Conservation (phyloP, 2,888 invertebrate genomes). For the Smittia aterrima region DNA sequence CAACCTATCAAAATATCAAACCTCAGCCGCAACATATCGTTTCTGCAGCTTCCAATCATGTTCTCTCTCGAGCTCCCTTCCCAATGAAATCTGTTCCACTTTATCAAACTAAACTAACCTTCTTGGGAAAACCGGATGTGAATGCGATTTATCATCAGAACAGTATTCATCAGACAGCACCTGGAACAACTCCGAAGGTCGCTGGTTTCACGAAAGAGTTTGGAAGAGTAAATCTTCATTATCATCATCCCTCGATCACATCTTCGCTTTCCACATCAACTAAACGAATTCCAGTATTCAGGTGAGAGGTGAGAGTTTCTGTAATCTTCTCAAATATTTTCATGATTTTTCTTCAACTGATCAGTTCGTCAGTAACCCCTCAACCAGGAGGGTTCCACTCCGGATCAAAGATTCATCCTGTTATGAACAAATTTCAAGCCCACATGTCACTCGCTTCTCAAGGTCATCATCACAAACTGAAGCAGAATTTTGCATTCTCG, state of each 20-base stretch:
- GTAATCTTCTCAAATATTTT: neutral
- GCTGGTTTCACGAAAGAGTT: slow-evolving; percentile 37
- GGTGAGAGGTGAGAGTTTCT: slow-evolving; percentile 21
- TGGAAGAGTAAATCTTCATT: slow-evolving; percentile 36
- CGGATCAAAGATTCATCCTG: slow-evolving; percentile 42
- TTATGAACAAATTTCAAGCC: slow-evolving; percentile 42
- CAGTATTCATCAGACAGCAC: slow-evolving; percentile 27
- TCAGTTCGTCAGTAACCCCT: slow-evolving; percentile 34
- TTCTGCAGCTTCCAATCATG: slow-evolving; percentile 13
- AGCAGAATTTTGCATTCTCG: slow-evolving; percentile 26
- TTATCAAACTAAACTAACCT: slow-evolving; percentile 32
- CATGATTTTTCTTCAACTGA: neutral
- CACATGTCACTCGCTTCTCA: slow-evolving; percentile 42
- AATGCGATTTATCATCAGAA: neutral
- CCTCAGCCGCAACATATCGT: neutral
- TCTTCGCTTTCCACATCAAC: slow-evolving; percentile 23
- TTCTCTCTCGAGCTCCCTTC: slow-evolving; percentile 13
- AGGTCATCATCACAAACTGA: slow-evolving; percentile 30
- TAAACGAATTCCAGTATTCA: slow-evolving; percentile 34
- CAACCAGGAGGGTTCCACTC: neutral
- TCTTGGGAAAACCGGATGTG: slow-evolving; percentile 12
- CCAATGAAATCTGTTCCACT: slow-evolving; percentile 33
- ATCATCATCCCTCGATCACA: slow-evolving; percentile 31
- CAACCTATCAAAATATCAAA: neutral
- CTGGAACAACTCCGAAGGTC: slow-evolving; percentile 32